Conservation (phyloP, 2,113 vertebrate genomes). For the Triplophysa tibetana region DNA sequence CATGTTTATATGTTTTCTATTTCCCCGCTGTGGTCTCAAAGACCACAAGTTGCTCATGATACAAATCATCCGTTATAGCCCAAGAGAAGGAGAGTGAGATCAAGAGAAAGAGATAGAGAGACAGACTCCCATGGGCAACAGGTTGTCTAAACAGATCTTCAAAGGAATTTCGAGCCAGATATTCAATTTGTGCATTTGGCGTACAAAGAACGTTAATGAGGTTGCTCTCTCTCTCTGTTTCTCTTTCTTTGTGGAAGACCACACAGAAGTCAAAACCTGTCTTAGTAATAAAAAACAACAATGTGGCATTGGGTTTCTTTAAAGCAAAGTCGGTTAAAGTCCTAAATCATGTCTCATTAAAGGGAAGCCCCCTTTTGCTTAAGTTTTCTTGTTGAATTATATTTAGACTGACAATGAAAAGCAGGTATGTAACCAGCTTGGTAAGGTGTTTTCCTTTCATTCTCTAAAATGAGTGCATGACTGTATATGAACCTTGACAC, state of each 20-base stretch:
- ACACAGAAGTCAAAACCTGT: slow-evolving; percentile 32
- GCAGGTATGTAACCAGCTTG: neutral
- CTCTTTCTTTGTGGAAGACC: slow-evolving; percentile 23
- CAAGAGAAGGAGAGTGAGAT: neutral
- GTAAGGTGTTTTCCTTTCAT: slow-evolving; percentile 26
- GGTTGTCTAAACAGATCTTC: slow-evolving; percentile 46
- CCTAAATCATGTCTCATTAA: neutral
- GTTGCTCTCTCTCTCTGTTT: slow-evolving; percentile 16
- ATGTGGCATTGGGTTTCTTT: slow-evolving; percentile 3
- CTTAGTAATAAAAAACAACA: slow-evolving; percentile 6
- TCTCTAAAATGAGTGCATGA: slow-evolving; percentile 41
- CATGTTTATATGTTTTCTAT: slow-evolving; percentile 5
- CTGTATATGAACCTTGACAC: slow-evolving; percentile 1
- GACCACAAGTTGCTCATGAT: slow-evolving; percentile 13
- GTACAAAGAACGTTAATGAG: neutral
- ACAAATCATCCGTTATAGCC: slow-evolving; percentile 15
- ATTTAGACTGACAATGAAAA: slow-evolving; percentile 29
- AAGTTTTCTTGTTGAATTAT: neutral
- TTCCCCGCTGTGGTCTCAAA: slow-evolving; percentile 24
- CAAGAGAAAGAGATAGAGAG: slow-evolving; percentile 6
- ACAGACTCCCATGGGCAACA: slow-evolving; percentile 24
- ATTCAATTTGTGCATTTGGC: slow-evolving; percentile 10
- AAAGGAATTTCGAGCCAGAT: slow-evolving; percentile 7
- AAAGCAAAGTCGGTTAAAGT: neutral
- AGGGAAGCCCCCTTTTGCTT: neutral